These are phyloP conservation scores for Rhea pennata DNA, from an alignment of 2,113 vertebrate genomes.

Conservation along the genomic window DNA sequence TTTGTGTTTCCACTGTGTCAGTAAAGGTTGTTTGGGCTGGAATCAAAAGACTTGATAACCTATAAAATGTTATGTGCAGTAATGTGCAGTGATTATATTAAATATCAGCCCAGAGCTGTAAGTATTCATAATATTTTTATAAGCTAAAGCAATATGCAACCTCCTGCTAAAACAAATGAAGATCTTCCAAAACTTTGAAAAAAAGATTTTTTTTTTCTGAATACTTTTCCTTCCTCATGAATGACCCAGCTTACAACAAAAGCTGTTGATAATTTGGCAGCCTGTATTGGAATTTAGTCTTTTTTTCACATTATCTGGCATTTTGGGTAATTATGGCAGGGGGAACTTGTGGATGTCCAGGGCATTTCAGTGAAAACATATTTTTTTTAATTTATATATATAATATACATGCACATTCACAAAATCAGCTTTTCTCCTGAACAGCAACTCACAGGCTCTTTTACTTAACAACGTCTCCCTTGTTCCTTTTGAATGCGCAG, in stretches of 20 bases:
- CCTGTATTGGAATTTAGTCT: neutral
- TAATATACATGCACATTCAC: neutral
- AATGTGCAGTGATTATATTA: neutral
- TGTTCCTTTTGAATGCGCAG: neutral
- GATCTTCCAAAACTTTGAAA: neutral
- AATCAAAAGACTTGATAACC: neutral
- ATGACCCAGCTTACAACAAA: neutral
- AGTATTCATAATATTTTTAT: neutral
- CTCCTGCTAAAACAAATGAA: neutral
- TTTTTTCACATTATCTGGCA: neutral
- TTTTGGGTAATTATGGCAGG: neutral
- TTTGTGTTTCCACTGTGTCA: neutral
- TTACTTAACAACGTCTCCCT: neutral
- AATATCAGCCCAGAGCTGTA: neutral
- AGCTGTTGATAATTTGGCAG: neutral
- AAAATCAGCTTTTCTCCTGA: neutral
- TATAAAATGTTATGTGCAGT: neutral
- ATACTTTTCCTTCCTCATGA: accelerated
- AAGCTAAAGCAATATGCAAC: neutral
- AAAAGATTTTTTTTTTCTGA: neutral
- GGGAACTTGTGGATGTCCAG: neutral
- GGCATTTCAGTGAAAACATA: neutral
- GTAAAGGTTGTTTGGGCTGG: neutral
- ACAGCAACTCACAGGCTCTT: too few species aligned
- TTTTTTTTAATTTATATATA: too few species aligned